These are phyloP conservation scores for Pampusana beccarii DNA, from an alignment of 2,113 vertebrate genomes.

Conservation along the genomic window DNA sequence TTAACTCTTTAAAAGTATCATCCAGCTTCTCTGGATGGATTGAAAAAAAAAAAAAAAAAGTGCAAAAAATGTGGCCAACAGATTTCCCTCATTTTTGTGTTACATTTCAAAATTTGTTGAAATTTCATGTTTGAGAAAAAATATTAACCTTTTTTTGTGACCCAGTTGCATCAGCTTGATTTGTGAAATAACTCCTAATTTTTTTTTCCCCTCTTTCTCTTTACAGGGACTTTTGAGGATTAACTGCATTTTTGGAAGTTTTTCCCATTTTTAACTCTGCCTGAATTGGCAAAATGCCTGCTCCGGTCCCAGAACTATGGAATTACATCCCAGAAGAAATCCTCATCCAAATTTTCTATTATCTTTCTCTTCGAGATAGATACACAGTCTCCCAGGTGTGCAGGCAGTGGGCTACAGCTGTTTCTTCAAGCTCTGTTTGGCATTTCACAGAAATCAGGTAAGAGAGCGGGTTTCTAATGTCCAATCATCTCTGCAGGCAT, in stretches of 20 bases:
- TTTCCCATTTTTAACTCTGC: neutral
- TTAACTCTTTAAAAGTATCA: neutral
- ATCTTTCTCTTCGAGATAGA: neutral
- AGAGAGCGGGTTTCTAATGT: neutral
- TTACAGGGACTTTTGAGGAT: neutral
- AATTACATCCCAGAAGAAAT: slow-evolving; percentile 36
- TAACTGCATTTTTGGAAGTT: neutral
- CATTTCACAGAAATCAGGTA: slow-evolving; percentile 37
- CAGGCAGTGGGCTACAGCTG: slow-evolving; percentile 23
- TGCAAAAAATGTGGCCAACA: neutral
- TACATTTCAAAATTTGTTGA: neutral
- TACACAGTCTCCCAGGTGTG: neutral
- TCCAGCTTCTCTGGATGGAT: neutral
- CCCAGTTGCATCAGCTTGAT: neutral
- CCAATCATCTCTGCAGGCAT: neutral
- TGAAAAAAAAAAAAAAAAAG: neutral
- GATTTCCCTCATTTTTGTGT: neutral
- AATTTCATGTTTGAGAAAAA: neutral
- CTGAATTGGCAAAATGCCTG: neutral
- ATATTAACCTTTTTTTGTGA: neutral
- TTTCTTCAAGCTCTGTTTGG: slow-evolving; percentile 21
- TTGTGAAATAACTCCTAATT: neutral
- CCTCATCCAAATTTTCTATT: neutral
- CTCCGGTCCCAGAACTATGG: neutral
- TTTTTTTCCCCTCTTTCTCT: neutral